Conservation (phyloP, 1,140 invertebrate genomes). For the Drosophila sucinea region DNA sequence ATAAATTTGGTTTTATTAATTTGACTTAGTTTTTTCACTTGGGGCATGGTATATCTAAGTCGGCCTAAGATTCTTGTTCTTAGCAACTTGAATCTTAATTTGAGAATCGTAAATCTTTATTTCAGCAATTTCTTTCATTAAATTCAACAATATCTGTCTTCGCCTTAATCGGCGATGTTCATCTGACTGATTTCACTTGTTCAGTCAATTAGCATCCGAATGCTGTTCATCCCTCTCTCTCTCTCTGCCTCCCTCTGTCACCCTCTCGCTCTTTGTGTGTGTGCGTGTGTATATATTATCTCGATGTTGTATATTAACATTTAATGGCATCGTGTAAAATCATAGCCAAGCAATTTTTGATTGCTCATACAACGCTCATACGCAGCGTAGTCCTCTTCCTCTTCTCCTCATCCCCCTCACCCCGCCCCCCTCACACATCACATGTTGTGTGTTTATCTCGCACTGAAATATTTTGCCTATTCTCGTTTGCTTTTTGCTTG, state of each 20-base stretch:
- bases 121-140: background rate
- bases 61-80: too few species aligned
- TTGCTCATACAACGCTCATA: conserved; percentile 37
- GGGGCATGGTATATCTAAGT: too few species aligned
- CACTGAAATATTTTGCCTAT: background rate
- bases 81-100: too few species aligned
- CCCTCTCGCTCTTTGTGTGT: conserved; percentile 1
- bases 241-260: background rate
- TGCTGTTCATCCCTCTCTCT: background rate
- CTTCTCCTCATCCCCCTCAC: background rate
- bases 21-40: too few species aligned
- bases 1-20: too few species aligned
- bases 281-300: background rate
- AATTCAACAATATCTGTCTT: background rate
- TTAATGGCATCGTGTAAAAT: conserved; percentile 47
- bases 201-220: conserved; percentile 20
- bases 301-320: conserved; percentile 43
- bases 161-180: background rate
- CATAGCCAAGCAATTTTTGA: conserved; percentile 31
- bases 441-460: conserved; percentile 26
- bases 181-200: conserved; percentile 6
- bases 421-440: background rate
- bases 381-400: background rate
- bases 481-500: background rate
- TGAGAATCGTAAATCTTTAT: background rate